Evolutionary conservation across 2,113 vertebrate species (phyloP).

Genomic region (Anhinga anhinga): DNA sequence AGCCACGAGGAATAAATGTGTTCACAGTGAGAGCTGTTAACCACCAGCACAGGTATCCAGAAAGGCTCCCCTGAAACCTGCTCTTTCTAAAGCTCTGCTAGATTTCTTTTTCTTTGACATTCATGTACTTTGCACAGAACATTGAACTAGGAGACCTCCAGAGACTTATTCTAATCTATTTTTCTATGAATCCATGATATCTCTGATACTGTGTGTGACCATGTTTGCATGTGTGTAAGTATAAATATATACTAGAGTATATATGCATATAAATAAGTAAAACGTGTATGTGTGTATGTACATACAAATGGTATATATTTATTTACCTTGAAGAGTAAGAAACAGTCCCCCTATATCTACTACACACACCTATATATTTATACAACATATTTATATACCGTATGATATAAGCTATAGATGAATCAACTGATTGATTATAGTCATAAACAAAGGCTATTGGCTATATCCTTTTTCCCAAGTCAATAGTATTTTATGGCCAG

Average conservation of each 20-base stretch:
- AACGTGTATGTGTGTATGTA: background rate
- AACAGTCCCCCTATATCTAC: background rate
- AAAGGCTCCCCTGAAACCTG: background rate
- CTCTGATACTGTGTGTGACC: background rate
- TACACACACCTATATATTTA: background rate
- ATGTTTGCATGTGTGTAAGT: background rate
- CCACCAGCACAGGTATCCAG: background rate
- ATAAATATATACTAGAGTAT: background rate
- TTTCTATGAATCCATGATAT: background rate
- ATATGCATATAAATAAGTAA: background rate
- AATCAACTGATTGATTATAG: background rate
- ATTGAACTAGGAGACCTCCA: background rate
- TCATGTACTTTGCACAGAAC: background rate
- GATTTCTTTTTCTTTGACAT: background rate
- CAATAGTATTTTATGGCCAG: background rate
- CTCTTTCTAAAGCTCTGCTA: background rate
- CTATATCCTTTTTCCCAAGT: background rate
- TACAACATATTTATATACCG: background rate
- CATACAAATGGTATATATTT: background rate
- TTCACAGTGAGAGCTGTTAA: background rate
- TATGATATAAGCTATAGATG: background rate
- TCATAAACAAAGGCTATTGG: background rate
- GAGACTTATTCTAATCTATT: background rate
- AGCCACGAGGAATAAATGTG: background rate
- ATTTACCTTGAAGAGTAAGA: background rate